Conservation (phyloP, 2,888 invertebrate species). For the Polyommatus icarus region DNA sequence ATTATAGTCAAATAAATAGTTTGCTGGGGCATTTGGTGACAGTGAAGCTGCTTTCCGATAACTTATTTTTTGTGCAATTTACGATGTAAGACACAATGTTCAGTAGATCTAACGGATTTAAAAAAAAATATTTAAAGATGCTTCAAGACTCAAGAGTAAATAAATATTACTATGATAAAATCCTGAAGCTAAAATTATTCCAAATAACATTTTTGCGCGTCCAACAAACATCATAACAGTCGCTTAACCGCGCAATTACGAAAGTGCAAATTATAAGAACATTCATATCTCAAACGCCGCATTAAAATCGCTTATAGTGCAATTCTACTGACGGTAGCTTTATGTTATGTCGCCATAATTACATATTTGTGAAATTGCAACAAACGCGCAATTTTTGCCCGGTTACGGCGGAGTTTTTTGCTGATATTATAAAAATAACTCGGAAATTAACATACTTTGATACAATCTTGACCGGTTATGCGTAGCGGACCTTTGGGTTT, state of each 20-base stretch:
- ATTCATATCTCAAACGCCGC: slow-evolving; percentile 9
- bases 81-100: no score
- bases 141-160: no score
- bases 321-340: slow-evolving; percentile 43
- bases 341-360: slow-evolving; percentile 60
- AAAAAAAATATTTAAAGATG: no score
- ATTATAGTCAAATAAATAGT: no score
- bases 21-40: no score
- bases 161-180: no score
- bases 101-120: no score
- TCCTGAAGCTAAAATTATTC: neutral
- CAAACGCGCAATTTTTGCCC: slow-evolving; percentile 36
- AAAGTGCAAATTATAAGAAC: slow-evolving; percentile 11
- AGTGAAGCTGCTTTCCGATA: no score
- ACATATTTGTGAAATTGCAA: slow-evolving; percentile 48
- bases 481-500: slow-evolving; percentile 2
- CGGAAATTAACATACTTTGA: slow-evolving; percentile 29
- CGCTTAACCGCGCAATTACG: neutral
- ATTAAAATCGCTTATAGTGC: slow-evolving; percentile 16
- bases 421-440: slow-evolving; percentile 29
- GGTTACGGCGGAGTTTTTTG: slow-evolving; percentile 1
- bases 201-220: neutral
- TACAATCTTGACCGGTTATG: neutral
- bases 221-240: neutral
- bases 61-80: no score